Evolutionary conservation across 2,797 vertebrate genomes (phyloP).

Genomic region (Numenius phaeopus): DNA sequence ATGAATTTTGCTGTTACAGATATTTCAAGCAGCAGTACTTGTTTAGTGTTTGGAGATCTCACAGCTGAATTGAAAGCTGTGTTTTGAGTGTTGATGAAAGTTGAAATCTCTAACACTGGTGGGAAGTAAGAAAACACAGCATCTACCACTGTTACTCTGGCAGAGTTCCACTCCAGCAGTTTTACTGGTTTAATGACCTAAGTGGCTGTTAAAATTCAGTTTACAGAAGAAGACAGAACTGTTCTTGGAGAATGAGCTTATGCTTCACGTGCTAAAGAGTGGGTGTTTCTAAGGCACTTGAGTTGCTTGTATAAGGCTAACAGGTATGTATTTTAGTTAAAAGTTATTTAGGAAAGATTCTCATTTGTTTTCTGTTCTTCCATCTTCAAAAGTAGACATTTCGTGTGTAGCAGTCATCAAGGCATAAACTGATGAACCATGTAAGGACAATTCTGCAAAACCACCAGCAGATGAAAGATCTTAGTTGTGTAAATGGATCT

Average conservation of each 20-base stretch:
- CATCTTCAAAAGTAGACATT: neutral
- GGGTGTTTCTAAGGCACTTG: neutral
- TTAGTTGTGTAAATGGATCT: neutral
- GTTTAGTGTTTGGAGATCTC: neutral
- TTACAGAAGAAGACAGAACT: neutral
- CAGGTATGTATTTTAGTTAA: neutral
- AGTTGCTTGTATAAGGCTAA: neutral
- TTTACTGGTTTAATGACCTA: neutral
- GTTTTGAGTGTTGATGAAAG: neutral
- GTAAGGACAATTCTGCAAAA: neutral
- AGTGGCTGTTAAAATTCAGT: neutral
- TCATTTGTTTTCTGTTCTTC: neutral
- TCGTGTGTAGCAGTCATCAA: neutral
- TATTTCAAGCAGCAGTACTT: neutral
- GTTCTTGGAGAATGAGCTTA: neutral
- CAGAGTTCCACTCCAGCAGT: neutral
- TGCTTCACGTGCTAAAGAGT: rapidly evolving
- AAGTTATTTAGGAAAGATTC: neutral
- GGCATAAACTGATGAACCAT: neutral
- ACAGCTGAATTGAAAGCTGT: neutral
- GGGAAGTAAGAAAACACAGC: neutral
- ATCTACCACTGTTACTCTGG: neutral
- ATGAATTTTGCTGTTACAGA: neutral
- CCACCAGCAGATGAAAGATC: neutral
- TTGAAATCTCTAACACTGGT: neutral